Conservation (phyloP, 2,888 invertebrate species). For the Mellilla xanthometata region DNA sequence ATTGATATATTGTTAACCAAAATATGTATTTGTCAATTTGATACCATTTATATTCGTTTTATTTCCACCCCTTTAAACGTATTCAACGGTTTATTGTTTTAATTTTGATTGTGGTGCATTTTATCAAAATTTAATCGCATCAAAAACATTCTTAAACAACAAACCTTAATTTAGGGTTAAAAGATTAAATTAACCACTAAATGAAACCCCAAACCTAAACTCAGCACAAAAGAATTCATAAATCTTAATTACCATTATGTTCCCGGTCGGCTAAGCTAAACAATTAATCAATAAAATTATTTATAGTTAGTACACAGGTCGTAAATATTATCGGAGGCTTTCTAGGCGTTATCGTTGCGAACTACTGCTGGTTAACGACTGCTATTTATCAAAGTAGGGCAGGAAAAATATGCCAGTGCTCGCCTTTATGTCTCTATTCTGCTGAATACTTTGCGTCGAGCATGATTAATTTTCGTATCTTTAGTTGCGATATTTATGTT, state of each 20-base stretch:
- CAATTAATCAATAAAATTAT: slow-evolving; percentile 25
- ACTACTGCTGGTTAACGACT: slow-evolving; percentile 31
- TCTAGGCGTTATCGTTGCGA: slow-evolving; percentile 39
- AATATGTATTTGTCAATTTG: too few species aligned
- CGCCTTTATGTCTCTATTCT: slow-evolving; percentile 23
- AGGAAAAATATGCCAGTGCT: slow-evolving; percentile 42
- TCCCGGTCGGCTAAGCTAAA: slow-evolving; percentile 18
- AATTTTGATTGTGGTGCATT: too few species aligned
- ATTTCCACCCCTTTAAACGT: too few species aligned
- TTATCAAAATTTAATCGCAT: too few species aligned
- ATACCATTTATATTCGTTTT: too few species aligned
- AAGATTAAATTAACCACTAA: too few species aligned
- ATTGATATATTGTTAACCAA: too few species aligned
- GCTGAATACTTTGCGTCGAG: background rate
- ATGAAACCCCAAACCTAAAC: too few species aligned
- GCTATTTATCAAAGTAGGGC: slow-evolving; percentile 48
- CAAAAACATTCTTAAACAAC: too few species aligned
- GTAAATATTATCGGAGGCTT: slow-evolving; percentile 43
- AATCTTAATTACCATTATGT: slow-evolving; percentile 23
- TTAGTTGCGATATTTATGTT: slow-evolving; percentile 5
- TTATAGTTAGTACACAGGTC: slow-evolving; percentile 27
- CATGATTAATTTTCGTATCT: slow-evolving; percentile 4
- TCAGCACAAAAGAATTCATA: slow-evolving; percentile 14
- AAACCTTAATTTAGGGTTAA: too few species aligned
- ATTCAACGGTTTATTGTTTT: too few species aligned